Percentiles rank a stretch among this genome's conserved stretches.
phyloP scores from a whole-genome alignment of 2,113 vertebrate species.

The Leucosticte australis region DNA sequence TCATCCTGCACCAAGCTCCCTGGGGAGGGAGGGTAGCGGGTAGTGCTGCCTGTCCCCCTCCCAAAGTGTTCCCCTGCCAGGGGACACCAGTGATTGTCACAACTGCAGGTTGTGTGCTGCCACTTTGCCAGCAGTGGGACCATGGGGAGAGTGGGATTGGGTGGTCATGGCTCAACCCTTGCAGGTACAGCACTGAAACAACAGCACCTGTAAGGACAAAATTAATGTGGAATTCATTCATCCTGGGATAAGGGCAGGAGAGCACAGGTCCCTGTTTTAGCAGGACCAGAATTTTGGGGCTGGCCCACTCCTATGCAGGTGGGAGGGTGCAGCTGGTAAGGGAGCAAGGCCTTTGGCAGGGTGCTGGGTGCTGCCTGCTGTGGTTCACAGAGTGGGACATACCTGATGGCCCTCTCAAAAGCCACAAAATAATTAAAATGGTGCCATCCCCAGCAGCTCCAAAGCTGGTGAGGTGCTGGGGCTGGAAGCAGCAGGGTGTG shows the following conservation, averaged over 20 bases:
- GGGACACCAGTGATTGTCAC: background rate
- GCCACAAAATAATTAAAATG: background rate
- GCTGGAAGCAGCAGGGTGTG: background rate
- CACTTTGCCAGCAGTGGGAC: background rate
- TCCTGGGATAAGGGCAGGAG: background rate
- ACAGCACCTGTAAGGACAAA: background rate
- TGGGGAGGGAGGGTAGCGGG: background rate
- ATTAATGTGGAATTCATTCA: background rate
- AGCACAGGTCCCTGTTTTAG: background rate
- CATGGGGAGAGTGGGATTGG: rapidly evolving
- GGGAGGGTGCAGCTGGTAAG: background rate
- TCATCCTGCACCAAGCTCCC: background rate
- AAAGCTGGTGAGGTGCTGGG: background rate
- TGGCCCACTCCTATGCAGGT: rapidly evolving
- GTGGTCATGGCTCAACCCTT: background rate
- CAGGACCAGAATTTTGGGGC: background rate
- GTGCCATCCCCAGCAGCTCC: background rate
- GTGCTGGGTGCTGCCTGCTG: background rate
- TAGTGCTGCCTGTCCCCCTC: background rate
- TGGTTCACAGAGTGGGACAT: background rate
- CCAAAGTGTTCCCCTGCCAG: background rate
- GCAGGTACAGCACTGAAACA: background rate
- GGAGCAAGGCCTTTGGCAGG: background rate
- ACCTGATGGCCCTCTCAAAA: background rate
- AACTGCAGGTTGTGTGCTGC: background rate